phyloP scores from a whole-genome alignment of 2,888 invertebrate genomes.

The Volucella zonaria region DNA sequence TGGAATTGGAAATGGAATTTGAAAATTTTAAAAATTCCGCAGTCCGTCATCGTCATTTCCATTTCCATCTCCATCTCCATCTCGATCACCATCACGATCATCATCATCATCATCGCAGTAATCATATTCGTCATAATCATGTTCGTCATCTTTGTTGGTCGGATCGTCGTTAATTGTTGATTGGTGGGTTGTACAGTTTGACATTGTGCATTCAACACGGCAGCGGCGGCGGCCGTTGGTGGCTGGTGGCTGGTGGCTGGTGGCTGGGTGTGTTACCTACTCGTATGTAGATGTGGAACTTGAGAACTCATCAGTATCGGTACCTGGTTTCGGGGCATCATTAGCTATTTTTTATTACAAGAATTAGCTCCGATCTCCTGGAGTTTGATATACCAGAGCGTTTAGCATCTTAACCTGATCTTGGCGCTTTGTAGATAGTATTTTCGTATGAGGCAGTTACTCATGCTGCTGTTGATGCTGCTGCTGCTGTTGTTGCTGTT shows the following conservation, averaged over 20 bases:
- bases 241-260: too few species aligned
- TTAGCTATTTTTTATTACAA: conserved; percentile 71
- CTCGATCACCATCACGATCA: not conserved
- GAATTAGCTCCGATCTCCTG: conserved; percentile 69
- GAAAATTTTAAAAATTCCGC: conserved; percentile 65
- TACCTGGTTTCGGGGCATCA: conserved; percentile 69
- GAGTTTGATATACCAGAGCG: conserved; percentile 69
- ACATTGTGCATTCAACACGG: conserved; percentile 74
- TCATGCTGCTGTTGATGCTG: conserved; percentile 14
- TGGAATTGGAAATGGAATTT: conserved; percentile 73
- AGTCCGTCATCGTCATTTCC: not conserved
- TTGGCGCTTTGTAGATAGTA: conserved; percentile 53
- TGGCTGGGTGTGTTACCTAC: conserved; percentile 6
- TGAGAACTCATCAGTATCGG: not conserved
- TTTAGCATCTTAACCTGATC: conserved; percentile 71
- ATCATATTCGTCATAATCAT: not conserved
- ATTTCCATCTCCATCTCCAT: too few species aligned
- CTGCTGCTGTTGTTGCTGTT: conserved; percentile 37
- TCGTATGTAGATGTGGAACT: not conserved
- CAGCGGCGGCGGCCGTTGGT: conserved; percentile 12
- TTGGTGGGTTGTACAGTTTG: conserved; percentile 73
- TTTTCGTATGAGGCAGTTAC: too few species aligned
- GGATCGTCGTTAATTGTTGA: conserved; percentile 61
- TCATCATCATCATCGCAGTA: not conserved
- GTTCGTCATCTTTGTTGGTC: conserved; percentile 28